Evolutionary conservation across 2,888 invertebrate genomes (phyloP).

Genomic region (Acanthoscelides obtectus): DNA sequence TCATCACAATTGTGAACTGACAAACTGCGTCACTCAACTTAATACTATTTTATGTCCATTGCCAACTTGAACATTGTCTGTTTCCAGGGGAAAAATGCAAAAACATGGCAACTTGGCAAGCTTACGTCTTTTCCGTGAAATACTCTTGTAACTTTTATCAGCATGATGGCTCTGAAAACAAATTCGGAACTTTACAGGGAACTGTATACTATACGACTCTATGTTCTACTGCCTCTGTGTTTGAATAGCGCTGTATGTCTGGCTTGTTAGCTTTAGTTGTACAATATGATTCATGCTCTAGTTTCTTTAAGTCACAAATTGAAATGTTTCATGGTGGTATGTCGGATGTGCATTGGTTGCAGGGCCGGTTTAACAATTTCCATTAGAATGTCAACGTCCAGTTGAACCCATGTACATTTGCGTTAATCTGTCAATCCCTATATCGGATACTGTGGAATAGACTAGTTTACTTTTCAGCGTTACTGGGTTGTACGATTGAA

Average conservation of each 20-base stretch:
- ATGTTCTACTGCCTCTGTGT: slow-evolving; percentile 12
- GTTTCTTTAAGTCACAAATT: background rate
- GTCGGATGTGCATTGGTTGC: slow-evolving; percentile 4
- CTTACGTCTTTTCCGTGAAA: background rate
- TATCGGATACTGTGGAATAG: too few species aligned
- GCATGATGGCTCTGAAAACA: slow-evolving; percentile 32
- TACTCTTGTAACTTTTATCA: background rate
- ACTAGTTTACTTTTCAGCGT: too few species aligned
- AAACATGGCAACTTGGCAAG: background rate
- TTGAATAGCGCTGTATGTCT: slow-evolving; percentile 6
- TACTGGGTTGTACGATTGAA: too few species aligned
- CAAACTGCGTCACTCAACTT: background rate
- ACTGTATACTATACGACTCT: slow-evolving; percentile 24
- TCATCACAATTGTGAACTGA: background rate
- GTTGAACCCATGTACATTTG: too few species aligned
- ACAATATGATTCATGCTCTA: background rate
- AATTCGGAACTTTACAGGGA: slow-evolving; percentile 54
- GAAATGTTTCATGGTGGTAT: background rate
- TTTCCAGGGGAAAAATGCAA: background rate
- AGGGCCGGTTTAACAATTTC: too few species aligned
- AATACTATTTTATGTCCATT: background rate
- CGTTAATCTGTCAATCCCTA: too few species aligned
- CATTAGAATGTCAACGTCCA: too few species aligned
- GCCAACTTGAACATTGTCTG: background rate
- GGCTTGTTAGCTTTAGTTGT: slow-evolving; percentile 11